Percentiles rank a stretch among this genome's conserved stretches.
Evolutionary conservation across 1,140 invertebrate species (phyloP).

Genomic region (Macrostomum lignano): DNA sequence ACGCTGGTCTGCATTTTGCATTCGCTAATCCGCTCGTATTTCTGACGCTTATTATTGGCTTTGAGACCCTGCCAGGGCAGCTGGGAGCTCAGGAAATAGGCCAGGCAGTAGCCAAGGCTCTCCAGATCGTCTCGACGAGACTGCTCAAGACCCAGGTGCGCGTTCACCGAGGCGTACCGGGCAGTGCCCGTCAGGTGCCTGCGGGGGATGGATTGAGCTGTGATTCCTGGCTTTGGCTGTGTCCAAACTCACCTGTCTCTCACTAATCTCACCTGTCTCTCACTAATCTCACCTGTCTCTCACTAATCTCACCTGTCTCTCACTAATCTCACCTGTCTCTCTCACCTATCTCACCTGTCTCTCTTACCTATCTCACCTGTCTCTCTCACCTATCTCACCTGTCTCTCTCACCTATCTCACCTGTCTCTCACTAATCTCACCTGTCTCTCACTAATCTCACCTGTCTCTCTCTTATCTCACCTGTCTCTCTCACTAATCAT

Average conservation of each 20-base stretch:
- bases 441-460: no score
- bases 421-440: no score
- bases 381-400: no score
- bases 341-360: no score
- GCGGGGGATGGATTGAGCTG: slow-evolving; percentile 3
- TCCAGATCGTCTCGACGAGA: slow-evolving; percentile 75
- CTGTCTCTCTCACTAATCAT: no score
- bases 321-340: no score
- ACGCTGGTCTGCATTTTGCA: slow-evolving; percentile 90
- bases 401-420: no score
- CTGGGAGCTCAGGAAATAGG: slow-evolving; percentile 94
- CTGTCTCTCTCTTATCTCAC: no score
- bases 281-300: no score
- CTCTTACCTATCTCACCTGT: no score
- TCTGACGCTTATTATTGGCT: slow-evolving; percentile 91
- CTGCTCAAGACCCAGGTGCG: slow-evolving; percentile 48
- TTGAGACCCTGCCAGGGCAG: slow-evolving; percentile 98
- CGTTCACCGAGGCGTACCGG: slow-evolving; percentile 38
- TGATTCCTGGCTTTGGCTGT: background rate
- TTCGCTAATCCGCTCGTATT: slow-evolving; percentile 96
- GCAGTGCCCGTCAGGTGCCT: slow-evolving; percentile 11
- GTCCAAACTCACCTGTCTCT: slow-evolving; percentile 4
- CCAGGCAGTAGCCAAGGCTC: slow-evolving; percentile 75
- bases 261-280: no score
- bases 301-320: no score